Conservation (phyloP, 2,113 vertebrate genomes). For the Chauna torquata region DNA sequence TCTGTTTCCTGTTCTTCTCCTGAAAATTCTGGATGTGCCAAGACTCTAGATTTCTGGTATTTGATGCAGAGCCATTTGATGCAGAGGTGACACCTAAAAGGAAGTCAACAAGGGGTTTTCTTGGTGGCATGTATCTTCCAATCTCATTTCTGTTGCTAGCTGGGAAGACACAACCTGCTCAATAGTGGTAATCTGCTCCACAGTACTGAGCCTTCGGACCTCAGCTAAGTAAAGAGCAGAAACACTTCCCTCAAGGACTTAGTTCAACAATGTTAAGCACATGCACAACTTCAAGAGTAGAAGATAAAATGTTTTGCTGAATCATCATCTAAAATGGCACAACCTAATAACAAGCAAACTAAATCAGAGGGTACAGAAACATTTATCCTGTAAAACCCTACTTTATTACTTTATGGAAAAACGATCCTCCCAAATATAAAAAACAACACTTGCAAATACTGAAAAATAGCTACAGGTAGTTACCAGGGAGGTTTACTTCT, state of each 20-base stretch:
- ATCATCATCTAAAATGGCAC: not conserved
- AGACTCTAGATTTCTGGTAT: not conserved
- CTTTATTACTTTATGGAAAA: not conserved
- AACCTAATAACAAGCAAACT: not conserved
- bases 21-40: not conserved
- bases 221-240: not conserved
- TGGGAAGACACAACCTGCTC: not conserved
- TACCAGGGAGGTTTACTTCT: rapidly evolving
- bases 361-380: not conserved
- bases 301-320: not conserved
- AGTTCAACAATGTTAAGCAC: not conserved
- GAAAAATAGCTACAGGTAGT: not conserved
- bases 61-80: not conserved
- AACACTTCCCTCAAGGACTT: not conserved
- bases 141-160: not conserved
- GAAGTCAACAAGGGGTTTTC: not conserved
- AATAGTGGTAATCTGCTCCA: not conserved
- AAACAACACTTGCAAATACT: not conserved
- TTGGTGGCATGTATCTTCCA: not conserved
- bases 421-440: not conserved
- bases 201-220: not conserved
- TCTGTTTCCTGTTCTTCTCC: not conserved
- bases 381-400: not conserved
- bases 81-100: not conserved
- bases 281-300: not conserved